Evolutionary conservation across 2,888 invertebrate genomes (phyloP).

Genomic region (Drosophila tripunctata): DNA sequence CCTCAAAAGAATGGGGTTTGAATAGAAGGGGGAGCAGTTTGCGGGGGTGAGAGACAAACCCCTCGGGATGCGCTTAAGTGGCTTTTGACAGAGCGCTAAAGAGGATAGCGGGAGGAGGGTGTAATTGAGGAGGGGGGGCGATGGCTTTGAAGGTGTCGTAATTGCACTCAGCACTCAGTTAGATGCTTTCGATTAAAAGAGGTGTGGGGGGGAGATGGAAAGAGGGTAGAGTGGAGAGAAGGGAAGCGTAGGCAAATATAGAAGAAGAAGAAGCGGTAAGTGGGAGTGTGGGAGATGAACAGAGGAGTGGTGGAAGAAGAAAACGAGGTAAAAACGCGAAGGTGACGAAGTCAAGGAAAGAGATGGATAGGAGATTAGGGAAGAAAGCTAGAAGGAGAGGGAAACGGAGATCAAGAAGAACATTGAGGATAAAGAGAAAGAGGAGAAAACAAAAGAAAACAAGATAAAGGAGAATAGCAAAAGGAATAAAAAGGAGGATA

Average conservation of each 20-base stretch:
- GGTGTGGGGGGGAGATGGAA: conserved; percentile 5
- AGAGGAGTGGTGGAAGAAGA: too few species aligned
- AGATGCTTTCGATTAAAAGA: conserved; percentile 62
- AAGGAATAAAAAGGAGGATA: not conserved
- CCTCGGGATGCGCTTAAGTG: conserved; percentile 70
- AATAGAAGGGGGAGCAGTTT: not conserved
- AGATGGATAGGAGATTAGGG: not conserved
- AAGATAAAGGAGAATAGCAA: too few species aligned
- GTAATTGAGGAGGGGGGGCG: not conserved
- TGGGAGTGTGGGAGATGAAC: too few species aligned
- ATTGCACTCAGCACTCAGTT: conserved; percentile 75
- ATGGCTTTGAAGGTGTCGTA: conserved; percentile 79
- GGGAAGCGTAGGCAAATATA: not conserved
- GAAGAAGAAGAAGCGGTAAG: not conserved
- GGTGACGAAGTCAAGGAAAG: not conserved
- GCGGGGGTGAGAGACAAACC: conserved; percentile 33
- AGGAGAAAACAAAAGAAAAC: too few species aligned
- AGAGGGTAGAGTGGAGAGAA: not conserved
- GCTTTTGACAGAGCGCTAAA: conserved; percentile 19
- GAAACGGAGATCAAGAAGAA: too few species aligned
- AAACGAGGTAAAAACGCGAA: not conserved
- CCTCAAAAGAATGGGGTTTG: too few species aligned
- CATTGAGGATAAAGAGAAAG: too few species aligned
- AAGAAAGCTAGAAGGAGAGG: too few species aligned
- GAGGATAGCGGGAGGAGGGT: conserved; percentile 8